Base-by-base conservation (phyloP, 2,113 vertebrate genomes). In the Helogale parvula region DNA sequence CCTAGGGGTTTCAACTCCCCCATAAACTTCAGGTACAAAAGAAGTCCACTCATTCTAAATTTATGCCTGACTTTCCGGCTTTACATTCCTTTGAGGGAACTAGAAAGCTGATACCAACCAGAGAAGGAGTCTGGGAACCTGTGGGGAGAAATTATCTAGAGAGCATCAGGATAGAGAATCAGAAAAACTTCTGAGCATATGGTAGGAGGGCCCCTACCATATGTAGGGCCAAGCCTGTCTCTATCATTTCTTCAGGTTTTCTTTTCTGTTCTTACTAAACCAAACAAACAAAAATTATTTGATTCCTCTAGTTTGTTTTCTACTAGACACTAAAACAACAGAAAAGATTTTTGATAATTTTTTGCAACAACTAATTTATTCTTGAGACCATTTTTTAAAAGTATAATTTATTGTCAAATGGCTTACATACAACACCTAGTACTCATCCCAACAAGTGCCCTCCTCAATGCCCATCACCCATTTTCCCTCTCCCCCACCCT, bases 41-140 rank as follows among this genome's bases (percentile, higher is more conserved):
- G 60, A 92, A 94, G 60, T 96, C 52, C 17, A 60, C n/a, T 50
- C 35, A 82, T 85, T 76, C 66, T 93, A 41, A 89, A 90, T n/a
- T 96, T 2, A 54, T 41, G 79, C 5, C 7, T 87, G 60, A 12
- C 19, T 89, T 81, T 83, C 25, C 14, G 54, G 8, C 4, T 68
- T 63, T 25, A 41, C 7, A 5, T 60, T 87, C 12, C 31, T 90
- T 96, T 63, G 82, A 86, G 31, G 45, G 89, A 87, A 87, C n/a
- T 47, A 31, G 72, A 94, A 50, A 21, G 12, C 52, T 84, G n/a
- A 31, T 38, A 65, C 6, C 27, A 71, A 11, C 10, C 2, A 72
- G 15, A n/a, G 19, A 84, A 57, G 5, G 1, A 8, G 15, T 1
- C 87, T 47, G n/a, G 63, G 63, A 47, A 23, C n/a, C 23, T 52